A percentile compares a stretch with the other conserved stretches of the same genome.
Evolutionary conservation across 1,140 invertebrate genomes (phyloP).

Genomic region (Chionoecetes opilio): DNA sequence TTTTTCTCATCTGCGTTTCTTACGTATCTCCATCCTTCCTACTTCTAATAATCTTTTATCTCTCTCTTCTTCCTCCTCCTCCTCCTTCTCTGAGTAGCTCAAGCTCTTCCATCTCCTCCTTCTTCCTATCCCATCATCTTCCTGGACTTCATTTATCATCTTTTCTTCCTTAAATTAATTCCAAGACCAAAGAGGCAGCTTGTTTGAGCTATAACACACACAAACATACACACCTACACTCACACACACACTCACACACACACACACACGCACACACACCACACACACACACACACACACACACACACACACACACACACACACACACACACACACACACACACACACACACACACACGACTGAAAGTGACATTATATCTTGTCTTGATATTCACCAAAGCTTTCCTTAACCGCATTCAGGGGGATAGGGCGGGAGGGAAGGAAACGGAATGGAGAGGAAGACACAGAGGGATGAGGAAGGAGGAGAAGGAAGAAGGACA

Average conservation of each 20-base stretch:
- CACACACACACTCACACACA: slow-evolving; percentile 25
- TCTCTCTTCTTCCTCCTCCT: background rate
- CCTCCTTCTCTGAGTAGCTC: background rate
- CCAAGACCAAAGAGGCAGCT: background rate
- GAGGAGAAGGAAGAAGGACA: background rate
- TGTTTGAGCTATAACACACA: background rate
- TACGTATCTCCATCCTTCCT: background rate
- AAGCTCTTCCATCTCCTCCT: background rate
- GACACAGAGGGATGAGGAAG: background rate
- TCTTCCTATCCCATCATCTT: background rate
- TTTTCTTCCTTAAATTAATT: slow-evolving; percentile 23
- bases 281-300: background rate
- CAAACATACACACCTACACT: background rate
- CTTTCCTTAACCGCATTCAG: background rate
- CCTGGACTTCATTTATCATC: background rate
- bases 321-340: background rate
- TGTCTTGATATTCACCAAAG: background rate
- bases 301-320: no score
- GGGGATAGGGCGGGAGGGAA: background rate
- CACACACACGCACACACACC: background rate
- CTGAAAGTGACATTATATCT: background rate
- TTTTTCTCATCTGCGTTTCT: background rate
- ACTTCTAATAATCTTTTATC: background rate
- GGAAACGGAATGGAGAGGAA: background rate
- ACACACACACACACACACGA: background rate